A percentile compares a stretch with the other conserved stretches of the same genome.
Evolutionary conservation across 2,113 vertebrate genomes (phyloP).

Genomic region (Rhinogobius similis): DNA sequence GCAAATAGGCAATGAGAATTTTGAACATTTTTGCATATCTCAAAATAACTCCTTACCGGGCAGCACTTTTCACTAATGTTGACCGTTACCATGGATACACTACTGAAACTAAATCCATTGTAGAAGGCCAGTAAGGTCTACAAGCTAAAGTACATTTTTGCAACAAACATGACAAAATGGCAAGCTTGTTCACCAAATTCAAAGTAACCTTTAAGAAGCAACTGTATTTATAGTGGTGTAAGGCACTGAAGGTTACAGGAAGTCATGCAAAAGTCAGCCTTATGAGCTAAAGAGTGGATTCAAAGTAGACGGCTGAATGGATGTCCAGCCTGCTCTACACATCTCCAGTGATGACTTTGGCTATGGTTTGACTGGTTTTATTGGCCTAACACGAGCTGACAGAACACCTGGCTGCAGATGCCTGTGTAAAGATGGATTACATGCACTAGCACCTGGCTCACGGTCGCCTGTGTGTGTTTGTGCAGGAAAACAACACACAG

Average conservation of each 20-base stretch:
- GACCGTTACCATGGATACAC: background rate
- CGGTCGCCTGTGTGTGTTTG: constrained; percentile 4
- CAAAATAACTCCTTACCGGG: background rate
- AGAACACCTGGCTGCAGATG: constrained; percentile 70
- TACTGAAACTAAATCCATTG: background rate
- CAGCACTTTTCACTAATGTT: background rate
- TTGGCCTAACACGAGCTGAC: constrained; percentile 66
- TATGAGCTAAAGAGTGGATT: background rate
- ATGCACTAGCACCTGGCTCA: constrained; percentile 63
- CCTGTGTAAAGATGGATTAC: constrained; percentile 67
- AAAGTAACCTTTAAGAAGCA: background rate
- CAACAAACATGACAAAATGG: background rate
- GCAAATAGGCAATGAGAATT: too few relatives aligned
- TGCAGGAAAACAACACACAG: constrained; percentile 28
- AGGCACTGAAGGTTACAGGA: background rate
- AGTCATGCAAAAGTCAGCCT: background rate
- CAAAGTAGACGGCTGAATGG: background rate
- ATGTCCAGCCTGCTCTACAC: background rate
- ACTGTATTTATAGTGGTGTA: background rate
- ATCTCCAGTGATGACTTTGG: constrained; percentile 22
- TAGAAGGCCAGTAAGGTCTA: background rate
- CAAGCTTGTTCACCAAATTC: background rate
- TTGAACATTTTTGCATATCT: background rate
- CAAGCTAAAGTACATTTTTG: background rate
- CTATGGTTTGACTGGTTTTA: constrained; percentile 44